Evolutionary conservation across 37 sponge, comb jelly and placozoan species (phyloP).

Genomic region (Bolinopsis microptera): DNA sequence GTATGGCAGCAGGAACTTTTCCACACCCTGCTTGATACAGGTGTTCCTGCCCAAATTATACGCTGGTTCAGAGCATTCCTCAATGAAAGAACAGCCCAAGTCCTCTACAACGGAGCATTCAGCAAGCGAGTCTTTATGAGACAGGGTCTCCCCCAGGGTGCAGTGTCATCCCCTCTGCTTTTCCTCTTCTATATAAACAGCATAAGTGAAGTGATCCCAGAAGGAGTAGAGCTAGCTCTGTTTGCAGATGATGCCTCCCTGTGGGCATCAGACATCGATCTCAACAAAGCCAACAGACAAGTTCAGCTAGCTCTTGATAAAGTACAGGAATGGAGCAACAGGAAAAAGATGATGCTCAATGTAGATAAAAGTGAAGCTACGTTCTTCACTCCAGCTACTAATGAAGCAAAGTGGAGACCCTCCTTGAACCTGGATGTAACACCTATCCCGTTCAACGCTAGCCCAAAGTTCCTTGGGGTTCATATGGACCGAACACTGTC

Average conservation of each 20-base stretch:
- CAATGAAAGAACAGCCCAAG: neutral
- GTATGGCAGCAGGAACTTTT: neutral
- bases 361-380: neutral
- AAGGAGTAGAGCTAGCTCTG: neutral
- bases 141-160: constrained; percentile 5
- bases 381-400: neutral
- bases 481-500: neutral
- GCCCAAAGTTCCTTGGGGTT: neutral
- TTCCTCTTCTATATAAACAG: constrained; percentile 13
- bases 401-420: neutral
- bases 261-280: neutral
- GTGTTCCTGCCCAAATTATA: no score
- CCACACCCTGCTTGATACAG: neutral
- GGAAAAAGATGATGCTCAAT: neutral
- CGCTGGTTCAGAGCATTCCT: no score
- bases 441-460: neutral
- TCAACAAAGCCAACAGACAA: neutral
- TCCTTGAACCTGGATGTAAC: neutral
- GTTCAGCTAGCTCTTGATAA: neutral
- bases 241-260: neutral
- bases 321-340: neutral
- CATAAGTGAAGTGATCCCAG: neutral
- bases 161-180: neutral
- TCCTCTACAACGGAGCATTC: neutral
- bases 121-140: neutral